phyloP scores from a whole-genome alignment of 2,797 vertebrate genomes.

The Euphonia xanthogaster region DNA sequence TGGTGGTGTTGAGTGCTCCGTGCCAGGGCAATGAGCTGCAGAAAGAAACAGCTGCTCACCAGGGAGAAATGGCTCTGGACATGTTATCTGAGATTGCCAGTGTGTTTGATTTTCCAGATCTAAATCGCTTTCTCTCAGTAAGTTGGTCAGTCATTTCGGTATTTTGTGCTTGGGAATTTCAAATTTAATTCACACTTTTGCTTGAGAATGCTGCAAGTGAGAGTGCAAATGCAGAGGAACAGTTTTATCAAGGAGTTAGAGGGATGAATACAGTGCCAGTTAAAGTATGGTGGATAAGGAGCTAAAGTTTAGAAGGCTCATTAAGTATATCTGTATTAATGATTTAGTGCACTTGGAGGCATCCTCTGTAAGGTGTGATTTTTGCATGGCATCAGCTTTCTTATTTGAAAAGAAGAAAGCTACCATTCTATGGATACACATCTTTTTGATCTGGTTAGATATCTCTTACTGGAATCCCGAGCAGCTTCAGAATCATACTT shows the following conservation, averaged over 20 bases:
- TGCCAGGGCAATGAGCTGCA: constrained; percentile 82
- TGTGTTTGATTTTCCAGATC: constrained; percentile 81
- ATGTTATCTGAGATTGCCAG: constrained; percentile 93
- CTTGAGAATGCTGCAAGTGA: not conserved
- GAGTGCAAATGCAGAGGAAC: not conserved
- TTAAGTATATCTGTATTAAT: not conserved
- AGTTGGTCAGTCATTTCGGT: constrained; percentile 29
- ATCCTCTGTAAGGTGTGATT: not conserved
- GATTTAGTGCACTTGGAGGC: not conserved
- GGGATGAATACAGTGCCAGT: not conserved
- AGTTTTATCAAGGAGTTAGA: not conserved
- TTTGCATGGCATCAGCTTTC: not conserved
- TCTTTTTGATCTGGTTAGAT: not conserved
- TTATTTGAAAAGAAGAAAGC: not conserved
- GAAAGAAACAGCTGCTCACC: constrained; percentile 86
- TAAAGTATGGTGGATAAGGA: not conserved
- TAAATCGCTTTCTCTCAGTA: constrained; percentile 95
- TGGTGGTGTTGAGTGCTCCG: constrained; percentile 79
- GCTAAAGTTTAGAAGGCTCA: not conserved
- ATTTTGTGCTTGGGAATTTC: not conserved
- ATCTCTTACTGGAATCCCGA: not conserved
- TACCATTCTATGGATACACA: not conserved
- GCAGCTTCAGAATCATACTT: not conserved
- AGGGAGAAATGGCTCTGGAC: constrained; percentile 90
- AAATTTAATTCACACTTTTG: not conserved